Base-by-base conservation (phyloP, 2,797 vertebrate species). In the Rhyacichthys aspro region DNA sequence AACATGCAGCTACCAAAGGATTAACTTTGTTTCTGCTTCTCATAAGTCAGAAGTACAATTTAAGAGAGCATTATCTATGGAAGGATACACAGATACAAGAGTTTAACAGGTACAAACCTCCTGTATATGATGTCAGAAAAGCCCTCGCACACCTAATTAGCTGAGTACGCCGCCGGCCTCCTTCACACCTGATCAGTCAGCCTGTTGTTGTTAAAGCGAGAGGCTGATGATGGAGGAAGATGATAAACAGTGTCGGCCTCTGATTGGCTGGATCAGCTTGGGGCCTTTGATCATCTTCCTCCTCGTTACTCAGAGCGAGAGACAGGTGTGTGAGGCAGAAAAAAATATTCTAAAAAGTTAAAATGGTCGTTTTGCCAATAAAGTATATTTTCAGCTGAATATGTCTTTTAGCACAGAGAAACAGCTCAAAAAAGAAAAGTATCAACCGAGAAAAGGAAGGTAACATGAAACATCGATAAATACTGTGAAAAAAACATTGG, bases 141-240 rank as follows among this genome's bases (percentile, higher is more conserved):
- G 55, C 45, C 49, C 50, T 59, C 63, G 33, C 61, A 75, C 79
- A 85, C 83, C 81, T 81, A 81, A 83, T 87, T 80, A 83, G 46
- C 14, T 1, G 28, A 28, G 79, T 42, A 68, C 41, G 34, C 74
- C 58, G 12, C 54, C 42, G 55, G 23, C 54, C 59, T 75, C 68
- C 63, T 70, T 86, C 76, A 72, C 84, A 86, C 85, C 76, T 78
- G 79, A 88, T 86, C 69, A 70, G 56, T 90, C 88, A 85, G 64
- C 42, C 74, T 65, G 56, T 73, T 82, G 56, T 74, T 82, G 79
- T 83, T 74, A 81, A 73, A 28, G 72, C 76, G 15, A 34, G 42
- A 69, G 50, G 49, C 57, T 8, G 78, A 70, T 79, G 85, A 88
- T 85, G 70, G 77, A 84, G 67, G 46, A 63, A 38, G 67, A 77